Percentiles rank a stretch among this genome's conserved stretches.
phyloP scores from a whole-genome alignment of 2,888 invertebrate genomes.

The Odontomyia ornata region DNA sequence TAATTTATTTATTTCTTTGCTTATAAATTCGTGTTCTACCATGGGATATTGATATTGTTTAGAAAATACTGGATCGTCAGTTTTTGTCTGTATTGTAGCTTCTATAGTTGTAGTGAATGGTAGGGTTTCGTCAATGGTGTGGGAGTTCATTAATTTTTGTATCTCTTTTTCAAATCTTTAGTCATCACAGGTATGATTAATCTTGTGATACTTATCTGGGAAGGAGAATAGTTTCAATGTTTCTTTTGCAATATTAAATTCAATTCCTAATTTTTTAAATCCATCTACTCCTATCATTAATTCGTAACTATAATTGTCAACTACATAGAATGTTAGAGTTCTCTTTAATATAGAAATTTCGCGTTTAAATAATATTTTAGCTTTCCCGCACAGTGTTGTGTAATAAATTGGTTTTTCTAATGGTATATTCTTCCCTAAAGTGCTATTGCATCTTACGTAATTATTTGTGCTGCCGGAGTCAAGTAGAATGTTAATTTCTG shows the following conservation, averaged over 20 bases:
- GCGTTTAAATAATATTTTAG: neutral
- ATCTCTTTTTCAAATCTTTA: neutral
- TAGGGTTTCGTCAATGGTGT: neutral
- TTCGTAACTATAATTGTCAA: neutral
- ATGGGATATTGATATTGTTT: constrained; percentile 12
- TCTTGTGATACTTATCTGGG: neutral
- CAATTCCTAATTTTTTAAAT: neutral
- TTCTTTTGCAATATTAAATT: neutral
- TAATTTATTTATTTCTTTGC: neutral
- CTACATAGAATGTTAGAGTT: neutral
- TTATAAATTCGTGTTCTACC: neutral
- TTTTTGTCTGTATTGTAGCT: neutral
- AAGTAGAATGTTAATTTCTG: neutral
- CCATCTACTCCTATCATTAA: neutral
- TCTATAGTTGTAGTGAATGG: neutral
- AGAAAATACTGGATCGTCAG: neutral
- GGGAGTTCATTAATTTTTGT: neutral
- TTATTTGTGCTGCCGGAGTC: constrained; percentile 5
- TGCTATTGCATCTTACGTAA: neutral
- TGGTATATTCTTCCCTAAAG: neutral
- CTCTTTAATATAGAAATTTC: neutral
- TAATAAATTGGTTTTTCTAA: neutral
- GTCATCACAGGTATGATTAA: neutral
- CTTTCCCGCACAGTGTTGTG: neutral
- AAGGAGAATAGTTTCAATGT: neutral